These are phyloP conservation scores for Mesocentrotus franciscanus DNA, from an alignment of 53 echinoderm and acorn worm species.

Conservation along the genomic window DNA sequence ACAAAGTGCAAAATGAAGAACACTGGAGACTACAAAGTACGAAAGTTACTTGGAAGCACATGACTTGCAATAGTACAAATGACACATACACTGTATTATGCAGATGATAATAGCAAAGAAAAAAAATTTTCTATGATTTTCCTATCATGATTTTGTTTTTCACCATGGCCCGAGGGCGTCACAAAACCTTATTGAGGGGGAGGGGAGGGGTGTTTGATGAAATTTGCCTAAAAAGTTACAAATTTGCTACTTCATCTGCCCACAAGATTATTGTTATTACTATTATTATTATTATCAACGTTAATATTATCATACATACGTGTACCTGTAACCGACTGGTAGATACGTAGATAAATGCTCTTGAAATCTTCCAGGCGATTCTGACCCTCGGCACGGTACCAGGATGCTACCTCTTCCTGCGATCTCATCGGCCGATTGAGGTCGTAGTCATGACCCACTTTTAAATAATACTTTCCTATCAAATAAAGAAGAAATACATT, in stretches of 20 bases:
- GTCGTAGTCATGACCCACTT: constrained; percentile 80
- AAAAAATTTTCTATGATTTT: too few species aligned
- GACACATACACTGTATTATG: not conserved
- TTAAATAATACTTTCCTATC: constrained; percentile 85
- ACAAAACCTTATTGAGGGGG: too few species aligned
- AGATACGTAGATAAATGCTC: constrained; percentile 57
- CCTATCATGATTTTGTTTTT: too few species aligned
- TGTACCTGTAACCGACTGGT: constrained; percentile 51
- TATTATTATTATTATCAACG: not conserved
- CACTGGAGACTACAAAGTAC: not conserved
- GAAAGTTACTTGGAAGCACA: not conserved
- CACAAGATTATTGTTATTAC: too few species aligned
- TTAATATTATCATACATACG: not conserved
- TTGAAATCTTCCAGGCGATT: constrained; percentile 14
- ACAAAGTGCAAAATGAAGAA: not conserved
- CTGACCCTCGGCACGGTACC: constrained; percentile 71
- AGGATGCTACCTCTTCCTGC: constrained; percentile 66
- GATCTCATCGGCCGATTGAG: constrained; percentile 64
- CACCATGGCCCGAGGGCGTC: too few species aligned
- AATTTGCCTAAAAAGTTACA: too few species aligned
- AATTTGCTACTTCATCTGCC: too few species aligned
- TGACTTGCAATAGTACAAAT: not conserved
- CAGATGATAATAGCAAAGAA: too few species aligned
- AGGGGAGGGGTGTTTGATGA: too few species aligned
- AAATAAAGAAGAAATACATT: not conserved